Evolutionary conservation across 2,888 invertebrate species (phyloP), one percentile per base, ranked within the genome.

Genomic region (Lapara coniferarum): DNA sequence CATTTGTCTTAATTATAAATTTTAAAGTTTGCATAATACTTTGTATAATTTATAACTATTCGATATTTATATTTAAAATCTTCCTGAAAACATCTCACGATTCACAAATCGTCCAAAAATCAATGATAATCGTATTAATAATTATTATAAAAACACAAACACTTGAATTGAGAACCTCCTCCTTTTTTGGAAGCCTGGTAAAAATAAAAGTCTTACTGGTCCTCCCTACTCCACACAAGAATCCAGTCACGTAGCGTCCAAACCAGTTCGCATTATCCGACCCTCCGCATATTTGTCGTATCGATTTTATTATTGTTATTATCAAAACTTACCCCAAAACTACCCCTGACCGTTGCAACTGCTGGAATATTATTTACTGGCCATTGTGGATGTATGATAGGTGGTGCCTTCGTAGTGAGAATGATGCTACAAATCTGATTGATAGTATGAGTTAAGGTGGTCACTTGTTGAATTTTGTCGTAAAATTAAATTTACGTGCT

Each of bases 261-360:
- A 77, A 73, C 77, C 75, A 73, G 78, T 74, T 71, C 67, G 74
- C 74, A 19, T 63, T 63, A 63, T 63, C 63, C 74, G 75, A 77
- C 79, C 78, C 79, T 77, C 73, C 77, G 72, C 73, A 72, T 72
- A 71, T 72, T 73, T 72, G 72, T 72, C 71, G 72, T 78, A 79
- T 79, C 76, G 79, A 79, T 79, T 79, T 79, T 79, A 77, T 77
- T 79, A 78, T 79, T 79, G 78, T 78, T 79, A 77, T 77, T 77
- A 63, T 63, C 63, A 49, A 66, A 67, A 69, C 59, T 57, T 57
- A 66, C 66, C 67, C 67, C 56, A 46, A 19, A 49, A 63, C 59
- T 59, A 49, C 63, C 63, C 63, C 63, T 63, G 63, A 63, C 63
- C 63, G 63, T 49, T 46, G 10, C 16, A 14, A 46, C 10, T 46